These are phyloP conservation scores for Okapia johnstoni DNA, from an alignment of 2,113 vertebrate species.

Conservation along the genomic window DNA sequence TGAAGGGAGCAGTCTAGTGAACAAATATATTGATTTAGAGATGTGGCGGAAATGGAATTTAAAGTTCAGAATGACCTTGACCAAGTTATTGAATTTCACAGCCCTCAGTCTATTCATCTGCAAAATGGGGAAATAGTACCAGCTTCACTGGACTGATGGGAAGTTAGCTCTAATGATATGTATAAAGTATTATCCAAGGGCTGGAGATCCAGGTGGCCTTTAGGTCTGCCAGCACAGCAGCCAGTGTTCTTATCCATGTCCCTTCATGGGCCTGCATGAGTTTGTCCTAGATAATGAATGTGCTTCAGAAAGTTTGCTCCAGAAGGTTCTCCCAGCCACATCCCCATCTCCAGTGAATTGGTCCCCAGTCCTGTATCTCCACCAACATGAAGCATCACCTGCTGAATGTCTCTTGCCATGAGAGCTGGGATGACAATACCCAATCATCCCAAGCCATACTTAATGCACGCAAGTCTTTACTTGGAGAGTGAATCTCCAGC, in stretches of 20 bases:
- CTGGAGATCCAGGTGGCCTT: background rate
- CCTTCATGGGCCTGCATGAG: accelerated
- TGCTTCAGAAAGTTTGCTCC: background rate
- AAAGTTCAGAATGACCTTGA: background rate
- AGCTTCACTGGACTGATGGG: background rate
- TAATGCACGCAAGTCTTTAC: too few species aligned
- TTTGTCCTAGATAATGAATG: background rate
- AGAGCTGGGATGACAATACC: background rate
- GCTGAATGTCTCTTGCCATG: background rate
- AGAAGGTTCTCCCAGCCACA: background rate
- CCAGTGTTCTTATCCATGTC: background rate
- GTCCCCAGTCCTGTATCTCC: too few species aligned
- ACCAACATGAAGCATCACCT: background rate
- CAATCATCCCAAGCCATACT: background rate
- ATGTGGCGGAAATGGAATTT: too few species aligned
- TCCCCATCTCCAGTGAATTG: background rate
- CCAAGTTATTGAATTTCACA: background rate
- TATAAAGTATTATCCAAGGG: background rate
- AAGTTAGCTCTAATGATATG: background rate
- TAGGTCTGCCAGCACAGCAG: too few species aligned
- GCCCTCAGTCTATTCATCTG: background rate
- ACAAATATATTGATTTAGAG: background rate
- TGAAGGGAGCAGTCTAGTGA: background rate
- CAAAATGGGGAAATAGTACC: background rate
- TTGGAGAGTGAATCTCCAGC: background rate